phyloP scores from a whole-genome alignment of 2,888 invertebrate genomes.

The Acleris sparsana region DNA sequence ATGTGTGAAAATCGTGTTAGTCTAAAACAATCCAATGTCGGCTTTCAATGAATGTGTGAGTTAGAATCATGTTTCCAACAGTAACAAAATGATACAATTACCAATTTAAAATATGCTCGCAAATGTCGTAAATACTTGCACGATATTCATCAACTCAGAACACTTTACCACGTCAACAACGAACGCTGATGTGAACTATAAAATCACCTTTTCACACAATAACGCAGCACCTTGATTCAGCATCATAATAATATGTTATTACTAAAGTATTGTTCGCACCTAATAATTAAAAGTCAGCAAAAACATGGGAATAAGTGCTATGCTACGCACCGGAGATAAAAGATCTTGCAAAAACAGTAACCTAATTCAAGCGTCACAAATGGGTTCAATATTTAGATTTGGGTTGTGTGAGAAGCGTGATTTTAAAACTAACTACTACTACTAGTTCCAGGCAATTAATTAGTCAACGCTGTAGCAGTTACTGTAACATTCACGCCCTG shows the following conservation, averaged over 20 bases:
- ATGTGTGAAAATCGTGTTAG: too few relatives aligned
- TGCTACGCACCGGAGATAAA: slow-evolving; percentile 8
- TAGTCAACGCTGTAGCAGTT: too few relatives aligned
- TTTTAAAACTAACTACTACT: too few relatives aligned
- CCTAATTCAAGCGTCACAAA: slow-evolving; percentile 3
- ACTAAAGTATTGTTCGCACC: slow-evolving; percentile 38
- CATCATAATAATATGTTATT: slow-evolving; percentile 35
- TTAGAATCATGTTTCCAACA: too few relatives aligned
- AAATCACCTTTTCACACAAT: slow-evolving; percentile 9
- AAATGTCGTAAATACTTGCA: neutral
- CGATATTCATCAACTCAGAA: neutral
- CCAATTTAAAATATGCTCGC: too few relatives aligned
- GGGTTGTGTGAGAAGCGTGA: too few relatives aligned
- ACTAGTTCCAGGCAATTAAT: too few relatives aligned
- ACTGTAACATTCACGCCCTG: too few relatives aligned
- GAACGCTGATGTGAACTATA: slow-evolving; percentile 4
- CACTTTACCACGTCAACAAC: neutral
- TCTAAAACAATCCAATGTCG: too few relatives aligned
- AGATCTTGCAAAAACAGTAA: neutral
- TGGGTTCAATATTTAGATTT: too few relatives aligned
- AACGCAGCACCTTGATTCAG: slow-evolving; percentile 19
- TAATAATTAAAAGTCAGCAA: slow-evolving; percentile 35
- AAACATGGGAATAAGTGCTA: slow-evolving; percentile 44
- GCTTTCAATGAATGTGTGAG: too few relatives aligned
- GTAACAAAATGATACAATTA: too few relatives aligned